These are phyloP conservation scores for Meloidogyne chitwoodi DNA, from an alignment of 1,140 invertebrate species.

Conservation along the genomic window DNA sequence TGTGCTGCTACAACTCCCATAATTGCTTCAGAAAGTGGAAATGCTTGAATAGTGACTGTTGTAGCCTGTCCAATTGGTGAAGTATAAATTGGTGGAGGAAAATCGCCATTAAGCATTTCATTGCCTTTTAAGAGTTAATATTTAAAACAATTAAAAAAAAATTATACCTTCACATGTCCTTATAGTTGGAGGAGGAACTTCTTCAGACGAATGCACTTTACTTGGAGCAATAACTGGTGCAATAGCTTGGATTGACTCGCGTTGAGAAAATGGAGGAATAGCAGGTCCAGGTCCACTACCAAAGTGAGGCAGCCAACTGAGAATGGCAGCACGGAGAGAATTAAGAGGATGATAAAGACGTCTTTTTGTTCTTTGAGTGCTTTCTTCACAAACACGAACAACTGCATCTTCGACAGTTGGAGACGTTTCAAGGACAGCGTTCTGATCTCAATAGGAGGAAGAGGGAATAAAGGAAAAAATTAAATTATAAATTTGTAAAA, in stretches of 20 bases:
- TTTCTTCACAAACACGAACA: slow-evolving; percentile 26
- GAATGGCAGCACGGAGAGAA: slow-evolving; percentile 37
- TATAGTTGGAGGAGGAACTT: slow-evolving; percentile 44
- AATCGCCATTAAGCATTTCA: slow-evolving; percentile 20
- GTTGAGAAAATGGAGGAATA: slow-evolving; percentile 55
- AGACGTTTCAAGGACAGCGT: slow-evolving; percentile 28
- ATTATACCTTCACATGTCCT: slow-evolving; percentile 47
- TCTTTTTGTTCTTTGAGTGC: slow-evolving; percentile 12
- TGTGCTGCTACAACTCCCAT: slow-evolving; percentile 31
- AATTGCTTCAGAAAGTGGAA: slow-evolving; percentile 35
- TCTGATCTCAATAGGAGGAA: slow-evolving; percentile 20
- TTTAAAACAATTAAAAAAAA: slow-evolving; percentile 4
- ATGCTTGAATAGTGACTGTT: slow-evolving; percentile 49
- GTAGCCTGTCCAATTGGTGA: slow-evolving; percentile 50
- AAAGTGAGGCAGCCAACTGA: slow-evolving; percentile 42
- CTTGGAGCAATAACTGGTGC: slow-evolving; percentile 35
- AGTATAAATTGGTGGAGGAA: slow-evolving; percentile 44
- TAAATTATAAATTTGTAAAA: not conserved
- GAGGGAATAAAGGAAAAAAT: not conserved
- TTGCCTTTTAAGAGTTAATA: slow-evolving; percentile 1
- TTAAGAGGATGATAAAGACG: slow-evolving; percentile 36
- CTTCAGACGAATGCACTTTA: not conserved
- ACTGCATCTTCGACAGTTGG: slow-evolving; percentile 26
- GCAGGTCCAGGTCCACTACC: slow-evolving; percentile 35
- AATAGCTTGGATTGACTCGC: slow-evolving; percentile 40